A percentile compares a stretch with the other conserved stretches of the same genome.
Conservation (phyloP, 2,113 vertebrate genomes). For the Corapipo altera region DNA sequence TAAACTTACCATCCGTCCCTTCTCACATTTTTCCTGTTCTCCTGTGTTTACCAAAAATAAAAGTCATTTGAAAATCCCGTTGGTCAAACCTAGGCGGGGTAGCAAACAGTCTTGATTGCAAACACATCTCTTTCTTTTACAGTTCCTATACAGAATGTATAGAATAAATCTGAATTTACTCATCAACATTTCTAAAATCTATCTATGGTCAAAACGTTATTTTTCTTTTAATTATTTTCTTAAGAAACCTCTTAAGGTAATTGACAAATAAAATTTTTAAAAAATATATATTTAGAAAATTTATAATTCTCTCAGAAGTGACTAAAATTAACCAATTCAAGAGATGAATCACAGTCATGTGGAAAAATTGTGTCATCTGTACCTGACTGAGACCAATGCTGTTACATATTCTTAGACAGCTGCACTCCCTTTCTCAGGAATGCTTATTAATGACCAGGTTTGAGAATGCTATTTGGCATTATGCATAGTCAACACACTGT, state of each 20-base stretch:
- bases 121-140: not conserved
- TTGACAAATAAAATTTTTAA: not conserved
- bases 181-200: not conserved
- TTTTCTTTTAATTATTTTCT: not conserved
- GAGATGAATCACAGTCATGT: not conserved
- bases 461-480: not conserved
- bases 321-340: not conserved
- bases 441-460: not conserved
- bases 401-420: not conserved
- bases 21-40: conserved; percentile 5
- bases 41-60: conserved; percentile 32
- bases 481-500: not conserved
- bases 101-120: not conserved
- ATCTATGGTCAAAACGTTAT: not conserved
- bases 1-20: conserved; percentile 33
- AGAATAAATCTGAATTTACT: not conserved
- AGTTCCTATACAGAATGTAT: not conserved
- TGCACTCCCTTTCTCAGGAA: not conserved
- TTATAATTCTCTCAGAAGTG: not conserved
- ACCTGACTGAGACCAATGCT: not conserved
- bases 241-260: not conserved
- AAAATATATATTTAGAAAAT: not conserved
- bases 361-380: not conserved
- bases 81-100: conserved; percentile 9
- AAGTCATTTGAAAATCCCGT: conserved; percentile 46